phyloP scores from a whole-genome alignment of 53 echinoderm and acorn worm genomes.

The Hippasteria phrygiana region DNA sequence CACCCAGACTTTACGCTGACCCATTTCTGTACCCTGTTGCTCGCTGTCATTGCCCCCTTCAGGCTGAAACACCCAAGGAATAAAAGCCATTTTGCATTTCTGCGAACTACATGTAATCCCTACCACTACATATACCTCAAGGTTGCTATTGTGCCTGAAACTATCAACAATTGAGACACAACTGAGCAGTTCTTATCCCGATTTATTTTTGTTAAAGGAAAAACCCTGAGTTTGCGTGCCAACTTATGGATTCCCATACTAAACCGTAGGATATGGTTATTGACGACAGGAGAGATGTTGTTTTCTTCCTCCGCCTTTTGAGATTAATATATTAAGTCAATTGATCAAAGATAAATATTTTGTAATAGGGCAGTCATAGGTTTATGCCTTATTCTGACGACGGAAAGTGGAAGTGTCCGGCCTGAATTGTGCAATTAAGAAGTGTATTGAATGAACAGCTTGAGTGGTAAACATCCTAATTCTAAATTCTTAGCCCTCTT shows the following conservation, averaged over 20 bases:
- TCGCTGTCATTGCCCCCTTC: too few relatives aligned
- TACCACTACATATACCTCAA: background rate
- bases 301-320: background rate
- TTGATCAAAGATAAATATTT: conserved; percentile 16
- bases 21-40: too few relatives aligned
- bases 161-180: background rate
- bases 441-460: too few relatives aligned
- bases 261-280: background rate
- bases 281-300: too few relatives aligned
- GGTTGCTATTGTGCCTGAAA: background rate
- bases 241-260: background rate
- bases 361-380: background rate
- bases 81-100: too few relatives aligned
- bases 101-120: too few relatives aligned
- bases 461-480: too few relatives aligned
- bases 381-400: background rate
- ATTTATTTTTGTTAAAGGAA: background rate
- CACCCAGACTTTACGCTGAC: too few relatives aligned
- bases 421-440: background rate
- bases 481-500: too few relatives aligned
- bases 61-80: too few relatives aligned
- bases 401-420: background rate
- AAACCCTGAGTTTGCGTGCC: background rate
- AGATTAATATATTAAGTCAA: background rate
- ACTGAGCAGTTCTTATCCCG: background rate